Evolutionary conservation across 2,113 vertebrate genomes (phyloP).

Genomic region (Oryzias woworae): DNA sequence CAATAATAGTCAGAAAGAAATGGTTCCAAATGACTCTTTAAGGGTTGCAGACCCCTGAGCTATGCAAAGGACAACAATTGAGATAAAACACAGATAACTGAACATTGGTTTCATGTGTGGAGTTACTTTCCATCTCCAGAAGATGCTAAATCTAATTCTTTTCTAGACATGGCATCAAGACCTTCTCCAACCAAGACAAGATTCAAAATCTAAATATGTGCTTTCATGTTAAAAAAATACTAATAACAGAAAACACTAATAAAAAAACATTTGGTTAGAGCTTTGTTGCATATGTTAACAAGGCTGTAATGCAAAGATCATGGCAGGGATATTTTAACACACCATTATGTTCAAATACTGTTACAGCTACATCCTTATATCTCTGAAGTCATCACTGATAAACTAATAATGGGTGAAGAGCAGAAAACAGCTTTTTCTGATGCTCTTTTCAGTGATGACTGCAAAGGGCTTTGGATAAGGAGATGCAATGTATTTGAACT

Average conservation of each 20-base stretch:
- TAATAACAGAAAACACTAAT: constrained; percentile 4
- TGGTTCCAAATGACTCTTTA: too few relatives aligned
- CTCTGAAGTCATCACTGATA: constrained; percentile 52
- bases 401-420: constrained; percentile 25
- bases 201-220: constrained; percentile 2
- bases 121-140: constrained; percentile 7
- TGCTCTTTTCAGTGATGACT: constrained; percentile 43
- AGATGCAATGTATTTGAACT: constrained; percentile 49
- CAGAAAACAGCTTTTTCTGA: constrained; percentile 36
- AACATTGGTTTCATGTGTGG: not conserved
- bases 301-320: constrained; percentile 24
- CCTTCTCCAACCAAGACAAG: not conserved
- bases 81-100: constrained; percentile 3
- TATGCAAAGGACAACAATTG: not conserved
- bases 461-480: constrained; percentile 31
- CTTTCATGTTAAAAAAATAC: not conserved
- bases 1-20: too few relatives aligned
- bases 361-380: constrained; percentile 53
- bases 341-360: constrained; percentile 62
- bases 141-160: constrained; percentile 1
- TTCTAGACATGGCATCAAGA: not conserved
- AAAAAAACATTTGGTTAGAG: constrained; percentile 12
- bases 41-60: too few relatives aligned
- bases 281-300: constrained; percentile 8
- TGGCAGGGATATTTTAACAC: constrained; percentile 31